Evolutionary conservation across 2,797 vertebrate genomes (phyloP).

Genomic region (Rhinogobio ventralis): DNA sequence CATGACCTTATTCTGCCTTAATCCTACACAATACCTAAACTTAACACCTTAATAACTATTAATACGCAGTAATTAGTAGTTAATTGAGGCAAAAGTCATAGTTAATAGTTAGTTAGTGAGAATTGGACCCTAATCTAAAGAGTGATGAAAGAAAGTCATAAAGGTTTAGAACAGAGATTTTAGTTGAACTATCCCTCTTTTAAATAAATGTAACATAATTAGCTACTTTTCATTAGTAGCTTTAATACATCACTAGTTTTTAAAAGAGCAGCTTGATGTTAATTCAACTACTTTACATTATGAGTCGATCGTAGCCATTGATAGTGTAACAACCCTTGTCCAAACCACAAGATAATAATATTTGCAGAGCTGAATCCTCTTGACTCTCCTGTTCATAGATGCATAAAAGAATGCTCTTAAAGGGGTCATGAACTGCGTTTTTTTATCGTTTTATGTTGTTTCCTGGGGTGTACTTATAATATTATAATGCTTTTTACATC

Average conservation of each 20-base stretch:
- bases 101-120: too few species aligned
- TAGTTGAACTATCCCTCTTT: background rate
- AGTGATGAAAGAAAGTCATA: background rate
- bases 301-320: background rate
- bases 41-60: too few species aligned
- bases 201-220: conserved; percentile 2
- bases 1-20: too few species aligned
- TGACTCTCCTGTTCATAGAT: conserved; percentile 36
- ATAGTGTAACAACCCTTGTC: background rate
- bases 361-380: conserved; percentile 30
- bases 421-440: too few species aligned
- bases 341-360: conserved; percentile 12
- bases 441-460: too few species aligned
- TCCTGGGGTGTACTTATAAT: too few species aligned
- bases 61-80: too few species aligned
- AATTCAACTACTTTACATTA: conserved; percentile 2
- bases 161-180: too few species aligned
- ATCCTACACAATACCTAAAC: too few species aligned
- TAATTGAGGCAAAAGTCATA: too few species aligned
- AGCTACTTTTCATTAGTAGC: background rate
- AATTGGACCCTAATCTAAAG: too few species aligned
- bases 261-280: background rate
- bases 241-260: background rate
- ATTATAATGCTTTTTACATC: too few species aligned
- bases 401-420: conserved; percentile 44